Base-by-base conservation (phyloP, 2,113 vertebrate genomes). In the Gasterosteus aculeatus region DNA sequence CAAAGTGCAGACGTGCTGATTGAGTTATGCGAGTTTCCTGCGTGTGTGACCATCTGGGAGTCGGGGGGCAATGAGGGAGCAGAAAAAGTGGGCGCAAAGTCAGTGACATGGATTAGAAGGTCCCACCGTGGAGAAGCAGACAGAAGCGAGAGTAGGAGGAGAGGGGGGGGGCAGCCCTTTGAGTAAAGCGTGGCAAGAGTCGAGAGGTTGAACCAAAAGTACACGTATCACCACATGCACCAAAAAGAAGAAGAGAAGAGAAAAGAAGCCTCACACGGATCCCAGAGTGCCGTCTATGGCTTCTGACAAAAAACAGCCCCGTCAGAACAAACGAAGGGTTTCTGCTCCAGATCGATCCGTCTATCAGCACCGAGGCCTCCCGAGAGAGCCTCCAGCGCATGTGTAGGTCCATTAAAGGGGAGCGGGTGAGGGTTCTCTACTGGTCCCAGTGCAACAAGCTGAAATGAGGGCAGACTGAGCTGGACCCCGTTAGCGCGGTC, bases 1-100 rank as follows among this genome's bases (percentile, higher is more conserved):
- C 89, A 93, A 93, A 93, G 93, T 93, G 93, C 92, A 87, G 88
- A 89, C 74, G 92, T 90, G 92, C 93, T 91, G 92, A 93, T 90
- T 92, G 88, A 89, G 78, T 89, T 64, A 72, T 54, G 66, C 61
- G 39, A 78, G 59, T 74, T 58, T 78, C 76, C 82, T 60, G 69
- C 77, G 57, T 22, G 49, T 19, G 15, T 61, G 65, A 77, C 31
- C 14, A 47, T 66, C 42, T 51, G 16, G 51, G 51, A 65, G 22
- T 26, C 22, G 22, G 5, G 42, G 57, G 26, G 41, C 46, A 12
- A 60, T 47, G 56, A 51, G 54, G 38, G 19, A 57, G 6, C 29
- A 44, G 38, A 44, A 64, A 61, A 82, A 66, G 69, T 54, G 31
- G 57, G 38, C 62, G 69, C 44, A 61, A 49, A 68, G 82, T 86